Percentiles rank a stretch among this genome's conserved stretches.
Conservation (phyloP, 2,888 invertebrate genomes). For the Cryptops parisi region DNA sequence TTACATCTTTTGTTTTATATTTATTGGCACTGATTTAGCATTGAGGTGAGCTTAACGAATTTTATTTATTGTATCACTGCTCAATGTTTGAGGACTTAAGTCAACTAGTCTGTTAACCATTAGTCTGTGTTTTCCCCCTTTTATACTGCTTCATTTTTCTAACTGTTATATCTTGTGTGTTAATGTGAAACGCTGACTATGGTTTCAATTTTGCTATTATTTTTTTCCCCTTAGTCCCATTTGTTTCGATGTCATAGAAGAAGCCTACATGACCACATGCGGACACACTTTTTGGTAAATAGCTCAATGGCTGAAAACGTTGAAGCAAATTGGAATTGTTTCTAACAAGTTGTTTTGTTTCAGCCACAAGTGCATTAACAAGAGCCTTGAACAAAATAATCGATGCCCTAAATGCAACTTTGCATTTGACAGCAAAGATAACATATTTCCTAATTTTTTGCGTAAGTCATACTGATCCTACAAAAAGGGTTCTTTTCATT, state of each 20-base stretch:
- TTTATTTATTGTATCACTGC: too few relatives aligned
- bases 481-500: too few relatives aligned
- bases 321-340: background rate
- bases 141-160: background rate
- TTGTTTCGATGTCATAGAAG: slow-evolving; percentile 75
- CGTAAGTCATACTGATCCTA: slow-evolving; percentile 27
- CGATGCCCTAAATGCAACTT: slow-evolving; percentile 74
- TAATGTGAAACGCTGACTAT: too few relatives aligned
- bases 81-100: too few relatives aligned
- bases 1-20: too few relatives aligned
- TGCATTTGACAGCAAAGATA: slow-evolving; percentile 47
- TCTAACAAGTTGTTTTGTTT: slow-evolving; percentile 18
- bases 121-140: background rate
- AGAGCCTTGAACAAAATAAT: slow-evolving; percentile 47
- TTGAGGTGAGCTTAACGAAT: too few relatives aligned
- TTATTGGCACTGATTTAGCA: too few relatives aligned
- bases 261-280: slow-evolving; percentile 80
- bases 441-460: slow-evolving; percentile 72
- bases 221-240: slow-evolving; percentile 49
- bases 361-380: slow-evolving; percentile 54
- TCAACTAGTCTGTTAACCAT: too few relatives aligned
- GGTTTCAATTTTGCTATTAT: too few relatives aligned
- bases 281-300: slow-evolving; percentile 74
- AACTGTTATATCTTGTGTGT: too few relatives aligned
- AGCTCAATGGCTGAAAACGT: background rate